Percentiles rank a stretch among this genome's conserved stretches.
Conservation (phyloP, 2,113 vertebrate genomes). For the Spheniscus mendiculus region DNA sequence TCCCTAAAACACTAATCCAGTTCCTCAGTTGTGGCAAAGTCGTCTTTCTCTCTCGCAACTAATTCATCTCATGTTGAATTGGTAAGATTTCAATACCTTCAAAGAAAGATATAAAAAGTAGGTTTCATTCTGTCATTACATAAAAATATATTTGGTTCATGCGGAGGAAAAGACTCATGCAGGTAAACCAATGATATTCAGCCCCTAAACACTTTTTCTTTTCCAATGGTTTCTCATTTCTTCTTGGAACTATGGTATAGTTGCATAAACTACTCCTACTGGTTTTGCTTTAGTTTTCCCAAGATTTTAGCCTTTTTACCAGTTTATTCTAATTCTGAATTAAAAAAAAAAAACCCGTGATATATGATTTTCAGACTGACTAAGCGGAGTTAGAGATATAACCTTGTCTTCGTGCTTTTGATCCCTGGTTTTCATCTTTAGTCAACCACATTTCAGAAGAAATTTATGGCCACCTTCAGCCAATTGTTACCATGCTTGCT, state of each 20-base stretch:
- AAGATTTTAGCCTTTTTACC: not conserved
- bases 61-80: not conserved
- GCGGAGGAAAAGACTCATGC: not conserved
- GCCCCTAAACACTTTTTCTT: not conserved
- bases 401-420: not conserved
- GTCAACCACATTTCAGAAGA: not conserved
- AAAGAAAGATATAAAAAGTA: not conserved
- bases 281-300: not conserved
- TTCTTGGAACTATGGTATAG: not conserved
- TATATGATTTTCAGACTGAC: not conserved
- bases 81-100: not conserved
- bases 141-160: not conserved
- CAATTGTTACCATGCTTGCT: not conserved
- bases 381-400: not conserved
- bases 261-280: not conserved
- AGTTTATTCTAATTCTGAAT: not conserved
- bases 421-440: not conserved
- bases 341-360: not conserved
- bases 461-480: not conserved
- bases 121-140: not conserved
- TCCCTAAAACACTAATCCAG: not conserved
- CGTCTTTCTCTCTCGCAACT: not conserved
- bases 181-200: not conserved
- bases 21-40: not conserved
- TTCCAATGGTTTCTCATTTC: not conserved